Evolutionary conservation across 64 coral and sea anemone species (phyloP).

Genomic region (Exaiptasia diaphana): DNA sequence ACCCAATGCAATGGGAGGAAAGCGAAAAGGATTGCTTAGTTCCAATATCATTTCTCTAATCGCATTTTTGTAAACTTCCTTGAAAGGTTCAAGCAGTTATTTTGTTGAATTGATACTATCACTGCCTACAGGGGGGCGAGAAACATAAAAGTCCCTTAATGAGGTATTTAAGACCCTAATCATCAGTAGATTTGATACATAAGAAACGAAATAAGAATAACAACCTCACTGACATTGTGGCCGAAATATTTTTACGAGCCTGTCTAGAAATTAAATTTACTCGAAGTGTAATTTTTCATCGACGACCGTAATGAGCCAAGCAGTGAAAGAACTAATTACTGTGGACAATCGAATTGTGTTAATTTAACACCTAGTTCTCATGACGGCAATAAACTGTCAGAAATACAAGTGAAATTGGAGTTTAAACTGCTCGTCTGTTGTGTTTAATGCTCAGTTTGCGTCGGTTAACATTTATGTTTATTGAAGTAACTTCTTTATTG

Average conservation of each 20-base stretch:
- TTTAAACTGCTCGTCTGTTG: not conserved
- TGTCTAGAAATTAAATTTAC: not conserved
- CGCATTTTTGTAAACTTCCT: not conserved
- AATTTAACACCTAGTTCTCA: not conserved
- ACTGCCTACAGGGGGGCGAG: not conserved
- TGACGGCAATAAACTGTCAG: not conserved
- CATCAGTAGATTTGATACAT: not conserved
- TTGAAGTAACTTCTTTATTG: not conserved
- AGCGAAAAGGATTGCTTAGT: too few relatives aligned
- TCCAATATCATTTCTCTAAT: too few relatives aligned
- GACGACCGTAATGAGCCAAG: not conserved
- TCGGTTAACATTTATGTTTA: not conserved
- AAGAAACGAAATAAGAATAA: not conserved
- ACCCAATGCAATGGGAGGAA: not conserved
- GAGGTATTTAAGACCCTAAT: not conserved
- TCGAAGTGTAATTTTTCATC: conserved; percentile 3
- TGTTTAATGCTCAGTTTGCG: not conserved
- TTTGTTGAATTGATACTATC: not conserved
- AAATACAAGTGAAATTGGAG: not conserved
- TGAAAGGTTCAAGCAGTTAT: conserved; percentile 4
- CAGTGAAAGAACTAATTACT: not conserved
- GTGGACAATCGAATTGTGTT: not conserved
- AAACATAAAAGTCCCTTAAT: too few relatives aligned
- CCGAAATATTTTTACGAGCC: not conserved
- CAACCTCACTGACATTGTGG: not conserved